Percentiles rank a stretch among this genome's conserved stretches.
Evolutionary conservation across 2,797 vertebrate genomes (phyloP).

Genomic region (Mus minutoides): DNA sequence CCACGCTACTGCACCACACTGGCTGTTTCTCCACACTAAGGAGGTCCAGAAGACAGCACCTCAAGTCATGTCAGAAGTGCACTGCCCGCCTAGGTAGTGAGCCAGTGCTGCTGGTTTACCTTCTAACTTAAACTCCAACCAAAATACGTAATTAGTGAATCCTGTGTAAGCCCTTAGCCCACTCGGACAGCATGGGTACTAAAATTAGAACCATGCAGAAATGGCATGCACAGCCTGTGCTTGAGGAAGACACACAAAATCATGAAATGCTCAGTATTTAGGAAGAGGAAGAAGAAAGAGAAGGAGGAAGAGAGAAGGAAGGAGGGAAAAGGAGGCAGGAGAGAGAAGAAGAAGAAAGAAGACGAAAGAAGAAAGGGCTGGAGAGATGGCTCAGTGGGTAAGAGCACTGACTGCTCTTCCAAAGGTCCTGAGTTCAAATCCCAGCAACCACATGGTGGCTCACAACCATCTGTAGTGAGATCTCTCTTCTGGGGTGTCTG

Average conservation of each 20-base stretch:
- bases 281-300: neutral
- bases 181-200: neutral
- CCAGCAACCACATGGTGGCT: too few species aligned
- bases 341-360: neutral
- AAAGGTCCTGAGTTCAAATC: too few species aligned
- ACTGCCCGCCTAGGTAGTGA: neutral
- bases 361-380: neutral
- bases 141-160: neutral
- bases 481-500: too few species aligned
- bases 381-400: too few species aligned
- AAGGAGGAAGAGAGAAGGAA: neutral
- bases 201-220: neutral
- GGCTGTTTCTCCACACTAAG: neutral
- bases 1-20: neutral
- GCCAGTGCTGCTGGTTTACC: neutral
- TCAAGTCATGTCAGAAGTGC: neutral
- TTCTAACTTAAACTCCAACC: constrained; percentile 15
- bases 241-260: neutral
- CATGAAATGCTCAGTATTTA: neutral
- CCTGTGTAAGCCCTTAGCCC: neutral
- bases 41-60: neutral
- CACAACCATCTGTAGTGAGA: too few species aligned
- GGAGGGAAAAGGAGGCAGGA: neutral
- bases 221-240: too few species aligned
- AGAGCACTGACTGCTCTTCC: too few species aligned